phyloP scores from a whole-genome alignment of 30 jellyfish, hydroid and myxozoan species.

The Sanderia malayensis region DNA sequence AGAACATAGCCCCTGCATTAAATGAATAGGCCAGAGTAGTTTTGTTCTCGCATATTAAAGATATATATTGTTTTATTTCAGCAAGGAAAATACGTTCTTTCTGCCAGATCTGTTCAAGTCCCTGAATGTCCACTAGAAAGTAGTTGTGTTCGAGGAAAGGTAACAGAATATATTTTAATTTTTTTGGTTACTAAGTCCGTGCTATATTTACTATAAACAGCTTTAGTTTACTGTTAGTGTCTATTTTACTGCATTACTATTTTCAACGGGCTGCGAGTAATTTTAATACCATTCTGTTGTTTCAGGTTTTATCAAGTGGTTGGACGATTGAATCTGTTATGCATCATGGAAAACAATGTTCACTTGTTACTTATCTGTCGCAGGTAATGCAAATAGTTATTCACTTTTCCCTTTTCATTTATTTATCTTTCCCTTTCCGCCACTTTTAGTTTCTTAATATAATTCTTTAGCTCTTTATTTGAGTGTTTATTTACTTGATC shows the following conservation, averaged over 20 bases:
- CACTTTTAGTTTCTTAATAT: no score
- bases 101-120: slow-evolving; percentile 84
- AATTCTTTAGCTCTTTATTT: not conserved
- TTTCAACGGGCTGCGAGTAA: no score
- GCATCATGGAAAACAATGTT: slow-evolving; percentile 69
- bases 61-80: no score
- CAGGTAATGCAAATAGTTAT: no score
- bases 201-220: not conserved
- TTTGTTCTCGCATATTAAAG: no score
- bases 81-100: slow-evolving; percentile 61
- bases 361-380: slow-evolving; percentile 87
- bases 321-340: slow-evolving; percentile 89
- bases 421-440: no score
- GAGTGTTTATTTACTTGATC: not conserved
- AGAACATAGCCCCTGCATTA: no score
- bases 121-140: slow-evolving; percentile 89
- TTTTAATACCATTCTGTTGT: not conserved
- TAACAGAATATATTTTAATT: not conserved
- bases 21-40: no score
- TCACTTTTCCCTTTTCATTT: no score
- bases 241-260: no score
- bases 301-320: slow-evolving; percentile 90
- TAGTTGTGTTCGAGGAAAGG: slow-evolving; percentile 92
- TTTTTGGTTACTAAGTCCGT: not conserved
- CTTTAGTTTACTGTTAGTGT: no score